phyloP scores from a whole-genome alignment of 2,113 vertebrate species.

The Pedionomus torquatus region DNA sequence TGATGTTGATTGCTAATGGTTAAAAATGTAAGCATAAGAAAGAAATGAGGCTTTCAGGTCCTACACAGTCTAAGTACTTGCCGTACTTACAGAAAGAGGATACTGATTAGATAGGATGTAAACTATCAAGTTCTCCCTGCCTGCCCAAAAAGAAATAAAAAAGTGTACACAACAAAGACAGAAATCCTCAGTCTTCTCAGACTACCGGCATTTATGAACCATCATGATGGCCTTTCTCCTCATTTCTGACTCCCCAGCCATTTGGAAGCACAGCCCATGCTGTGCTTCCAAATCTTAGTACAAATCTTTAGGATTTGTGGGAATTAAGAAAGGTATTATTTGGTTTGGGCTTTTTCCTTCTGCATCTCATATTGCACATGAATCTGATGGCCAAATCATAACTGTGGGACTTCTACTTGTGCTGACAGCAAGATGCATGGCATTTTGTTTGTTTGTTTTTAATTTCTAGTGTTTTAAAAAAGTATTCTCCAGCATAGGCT shows the following conservation, averaged over 20 bases:
- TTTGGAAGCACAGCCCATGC: neutral
- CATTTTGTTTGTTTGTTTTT: neutral
- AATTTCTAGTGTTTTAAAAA: neutral
- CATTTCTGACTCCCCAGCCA: neutral
- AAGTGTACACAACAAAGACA: neutral
- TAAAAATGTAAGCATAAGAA: neutral
- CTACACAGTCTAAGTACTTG: neutral
- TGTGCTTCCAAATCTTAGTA: neutral
- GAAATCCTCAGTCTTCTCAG: neutral
- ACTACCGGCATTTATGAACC: neutral
- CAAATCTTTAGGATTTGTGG: neutral
- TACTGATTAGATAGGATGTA: neutral
- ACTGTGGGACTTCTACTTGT: neutral
- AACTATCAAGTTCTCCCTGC: neutral
- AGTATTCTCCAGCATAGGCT: neutral
- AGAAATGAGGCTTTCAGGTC: neutral
- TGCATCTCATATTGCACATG: neutral
- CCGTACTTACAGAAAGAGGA: neutral
- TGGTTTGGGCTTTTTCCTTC: neutral
- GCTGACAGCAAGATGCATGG: fast-evolving
- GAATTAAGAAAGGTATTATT: neutral
- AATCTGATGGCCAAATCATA: neutral
- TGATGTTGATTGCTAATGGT: neutral
- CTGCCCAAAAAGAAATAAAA: neutral
- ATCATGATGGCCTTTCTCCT: neutral